Evolutionary conservation across 2,888 invertebrate species (phyloP).

Genomic region (Pandemis cinnamomeana): DNA sequence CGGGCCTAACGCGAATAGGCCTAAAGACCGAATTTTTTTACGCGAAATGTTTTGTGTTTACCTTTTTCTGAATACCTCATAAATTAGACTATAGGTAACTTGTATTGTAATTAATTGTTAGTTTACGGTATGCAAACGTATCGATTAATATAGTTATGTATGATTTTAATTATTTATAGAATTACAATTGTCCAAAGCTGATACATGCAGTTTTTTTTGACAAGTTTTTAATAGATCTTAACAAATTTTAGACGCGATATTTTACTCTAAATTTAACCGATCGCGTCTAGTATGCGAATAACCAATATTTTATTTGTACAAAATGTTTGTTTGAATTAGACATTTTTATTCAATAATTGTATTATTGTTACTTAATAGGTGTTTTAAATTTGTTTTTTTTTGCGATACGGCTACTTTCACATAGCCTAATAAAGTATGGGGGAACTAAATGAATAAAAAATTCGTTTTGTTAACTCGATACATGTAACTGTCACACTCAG

Average conservation of each 20-base stretch:
- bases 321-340: slow-evolving; percentile 37
- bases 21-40: too few species aligned
- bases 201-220: slow-evolving; percentile 33
- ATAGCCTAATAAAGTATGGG: slow-evolving; percentile 24
- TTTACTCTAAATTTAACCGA: slow-evolving; percentile 4
- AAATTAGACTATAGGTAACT: slow-evolving; percentile 4
- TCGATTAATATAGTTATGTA: slow-evolving; percentile 37
- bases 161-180: slow-evolving; percentile 40
- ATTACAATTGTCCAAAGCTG: slow-evolving; percentile 22
- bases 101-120: slow-evolving; percentile 35
- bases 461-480: neutral
- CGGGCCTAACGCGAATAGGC: too few species aligned
- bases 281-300: slow-evolving; percentile 10
- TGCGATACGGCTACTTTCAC: slow-evolving; percentile 21
- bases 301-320: slow-evolving; percentile 38
- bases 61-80: neutral
- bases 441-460: neutral
- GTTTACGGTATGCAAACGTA: slow-evolving; percentile 24
- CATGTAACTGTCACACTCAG: neutral
- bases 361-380: slow-evolving; percentile 26
- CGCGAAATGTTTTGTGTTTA: neutral
- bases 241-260: slow-evolving; percentile 34
- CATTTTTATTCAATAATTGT: slow-evolving; percentile 22
- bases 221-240: slow-evolving; percentile 35
- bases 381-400: slow-evolving; percentile 27